phyloP scores from a whole-genome alignment of 2,797 vertebrate genomes.

The Thunnus albacares region DNA sequence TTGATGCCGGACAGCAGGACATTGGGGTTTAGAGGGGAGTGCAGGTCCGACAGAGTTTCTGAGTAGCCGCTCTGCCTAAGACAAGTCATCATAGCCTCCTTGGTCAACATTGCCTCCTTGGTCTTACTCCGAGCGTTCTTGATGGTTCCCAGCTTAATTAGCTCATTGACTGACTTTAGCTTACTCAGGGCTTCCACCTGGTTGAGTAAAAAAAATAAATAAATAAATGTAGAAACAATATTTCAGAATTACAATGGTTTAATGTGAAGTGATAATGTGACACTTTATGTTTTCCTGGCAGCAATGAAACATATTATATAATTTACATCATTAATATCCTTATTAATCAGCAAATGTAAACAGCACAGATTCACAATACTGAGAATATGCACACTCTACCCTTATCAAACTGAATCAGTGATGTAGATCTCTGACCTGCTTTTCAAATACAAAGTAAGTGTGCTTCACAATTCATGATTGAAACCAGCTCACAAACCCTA shows the following conservation, averaged over 20 bases:
- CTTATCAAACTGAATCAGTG: too few species aligned
- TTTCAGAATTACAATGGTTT: neutral
- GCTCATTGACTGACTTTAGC: constrained; percentile 95
- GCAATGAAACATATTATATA: neutral
- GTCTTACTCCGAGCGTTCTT: constrained; percentile 93
- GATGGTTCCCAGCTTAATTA: constrained; percentile 95
- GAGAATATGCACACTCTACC: neutral
- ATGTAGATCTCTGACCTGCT: too few species aligned
- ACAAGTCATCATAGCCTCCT: constrained; percentile 96
- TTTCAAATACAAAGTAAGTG: too few species aligned
- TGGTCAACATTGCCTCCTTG: constrained; percentile 93
- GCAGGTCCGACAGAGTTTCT: constrained; percentile 94
- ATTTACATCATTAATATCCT: too few species aligned
- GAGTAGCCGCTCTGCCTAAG: constrained; percentile 95
- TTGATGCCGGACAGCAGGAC: constrained; percentile 94
- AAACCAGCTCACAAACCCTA: neutral
- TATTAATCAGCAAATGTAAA: neutral
- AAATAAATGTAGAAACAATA: neutral
- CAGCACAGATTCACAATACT: neutral
- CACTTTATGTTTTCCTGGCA: too few species aligned
- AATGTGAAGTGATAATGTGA: too few species aligned
- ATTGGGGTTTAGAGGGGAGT: constrained; percentile 94
- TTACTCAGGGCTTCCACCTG: constrained; percentile 98
- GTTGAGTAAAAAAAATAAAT: neutral
- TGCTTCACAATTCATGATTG: neutral